A percentile compares a stretch with the other conserved stretches of the same genome.
Conservation (phyloP, 1,140 invertebrate genomes). For the Bombus soroeensis region DNA sequence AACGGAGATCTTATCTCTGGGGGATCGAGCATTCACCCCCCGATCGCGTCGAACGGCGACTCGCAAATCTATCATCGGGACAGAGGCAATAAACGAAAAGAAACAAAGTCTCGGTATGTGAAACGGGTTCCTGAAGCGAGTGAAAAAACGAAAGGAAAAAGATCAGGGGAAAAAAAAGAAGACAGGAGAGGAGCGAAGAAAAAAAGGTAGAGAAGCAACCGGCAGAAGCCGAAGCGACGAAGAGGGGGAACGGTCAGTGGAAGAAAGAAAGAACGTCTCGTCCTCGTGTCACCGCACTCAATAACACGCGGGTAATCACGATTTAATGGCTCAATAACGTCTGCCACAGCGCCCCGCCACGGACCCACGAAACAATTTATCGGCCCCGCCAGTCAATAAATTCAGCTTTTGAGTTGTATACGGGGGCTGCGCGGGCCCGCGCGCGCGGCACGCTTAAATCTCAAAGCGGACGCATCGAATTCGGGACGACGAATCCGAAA, state of each 20-base stretch:
- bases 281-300: conserved; percentile 75
- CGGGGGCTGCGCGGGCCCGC: conserved; percentile 35
- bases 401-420: conserved; percentile 75
- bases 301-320: conserved; percentile 79
- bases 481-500: conserved; percentile 56
- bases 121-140: background rate
- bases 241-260: too few relatives aligned
- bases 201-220: background rate
- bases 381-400: conserved; percentile 77
- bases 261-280: conserved; percentile 62
- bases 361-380: conserved; percentile 77
- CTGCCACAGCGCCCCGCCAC: conserved; percentile 67
- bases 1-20: background rate
- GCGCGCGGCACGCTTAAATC: conserved; percentile 51
- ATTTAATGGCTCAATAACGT: conserved; percentile 82
- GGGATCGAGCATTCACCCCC: background rate
- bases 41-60: background rate
- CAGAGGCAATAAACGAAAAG: conserved; percentile 1
- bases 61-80: conserved; percentile 22
- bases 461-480: conserved; percentile 53
- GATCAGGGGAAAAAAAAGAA: background rate
- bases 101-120: background rate
- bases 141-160: conserved; percentile 14
- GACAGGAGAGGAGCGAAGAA: background rate
- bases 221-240: background rate